Evolutionary conservation across 2,113 vertebrate genomes (phyloP).

Genomic region (Oryzias javanicus): DNA sequence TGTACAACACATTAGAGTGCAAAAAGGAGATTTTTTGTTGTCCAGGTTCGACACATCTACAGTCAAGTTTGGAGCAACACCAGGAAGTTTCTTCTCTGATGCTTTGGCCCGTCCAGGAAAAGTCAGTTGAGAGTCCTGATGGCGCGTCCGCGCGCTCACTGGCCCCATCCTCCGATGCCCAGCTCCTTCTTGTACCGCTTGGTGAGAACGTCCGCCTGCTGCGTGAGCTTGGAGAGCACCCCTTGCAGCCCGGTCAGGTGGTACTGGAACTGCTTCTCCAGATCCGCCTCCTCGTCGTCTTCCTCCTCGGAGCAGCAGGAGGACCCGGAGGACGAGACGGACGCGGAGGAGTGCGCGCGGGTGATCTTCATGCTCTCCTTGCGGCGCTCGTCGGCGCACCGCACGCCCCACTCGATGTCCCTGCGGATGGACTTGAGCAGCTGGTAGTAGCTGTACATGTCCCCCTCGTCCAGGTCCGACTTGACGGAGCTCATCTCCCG

Average conservation of each 20-base stretch:
- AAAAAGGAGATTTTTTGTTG: constrained; percentile 42
- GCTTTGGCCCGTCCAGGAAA: constrained; percentile 5
- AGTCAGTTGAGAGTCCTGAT: constrained; percentile 3
- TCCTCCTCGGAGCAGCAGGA: constrained; percentile 49
- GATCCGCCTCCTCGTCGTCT: constrained; percentile 84
- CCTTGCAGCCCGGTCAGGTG: constrained; percentile 92
- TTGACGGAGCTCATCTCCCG: constrained; percentile 64
- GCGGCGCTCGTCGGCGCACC: constrained; percentile 80
- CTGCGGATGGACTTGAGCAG: constrained; percentile 94
- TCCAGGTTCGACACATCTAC: constrained; percentile 55
- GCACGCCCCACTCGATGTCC: constrained; percentile 94
- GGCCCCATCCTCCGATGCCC: constrained; percentile 89
- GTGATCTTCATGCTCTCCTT: constrained; percentile 78
- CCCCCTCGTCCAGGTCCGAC: constrained; percentile 73
- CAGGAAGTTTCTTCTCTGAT: constrained; percentile 25
- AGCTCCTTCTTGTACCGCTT: constrained; percentile 96
- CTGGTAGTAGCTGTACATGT: constrained; percentile 96
- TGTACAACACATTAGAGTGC: constrained; percentile 46
- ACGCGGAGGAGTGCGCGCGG: constrained; percentile 61
- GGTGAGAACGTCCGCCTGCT: constrained; percentile 90
- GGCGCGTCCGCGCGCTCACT: constrained; percentile 57
- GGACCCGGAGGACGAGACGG: constrained; percentile 13
- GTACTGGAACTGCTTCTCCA: constrained; percentile 92
- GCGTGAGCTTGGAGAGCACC: constrained; percentile 91
- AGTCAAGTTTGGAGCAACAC: constrained; percentile 45